Percentiles rank a stretch among this genome's conserved stretches.
Evolutionary conservation across 2,888 invertebrate species (phyloP).

Genomic region (Caenorhabditis plicata): DNA sequence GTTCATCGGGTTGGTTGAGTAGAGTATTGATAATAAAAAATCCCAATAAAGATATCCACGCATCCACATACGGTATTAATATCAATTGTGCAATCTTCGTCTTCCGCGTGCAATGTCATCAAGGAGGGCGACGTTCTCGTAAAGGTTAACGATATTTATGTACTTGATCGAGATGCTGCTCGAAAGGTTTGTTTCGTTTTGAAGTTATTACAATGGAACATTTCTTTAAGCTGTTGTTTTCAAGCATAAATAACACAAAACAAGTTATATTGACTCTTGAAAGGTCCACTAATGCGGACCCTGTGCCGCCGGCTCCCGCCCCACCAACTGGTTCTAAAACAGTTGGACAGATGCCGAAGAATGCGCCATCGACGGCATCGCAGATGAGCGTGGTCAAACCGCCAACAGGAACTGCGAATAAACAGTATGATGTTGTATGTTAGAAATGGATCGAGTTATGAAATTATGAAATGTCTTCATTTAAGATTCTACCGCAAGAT

Average conservation of each 20-base stretch:
- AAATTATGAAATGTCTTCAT: too few relatives aligned
- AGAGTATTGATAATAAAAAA: too few relatives aligned
- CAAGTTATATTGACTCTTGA: constrained; percentile 43
- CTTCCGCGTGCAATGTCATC: constrained; percentile 35
- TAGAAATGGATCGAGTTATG: too few relatives aligned
- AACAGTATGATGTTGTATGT: constrained; percentile 27
- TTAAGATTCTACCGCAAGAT: constrained; percentile 39
- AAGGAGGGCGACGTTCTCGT: constrained; percentile 45
- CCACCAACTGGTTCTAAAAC: constrained; percentile 20
- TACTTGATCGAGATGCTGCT: constrained; percentile 40
- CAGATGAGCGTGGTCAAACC: too few relatives aligned
- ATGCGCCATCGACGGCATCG: too few relatives aligned
- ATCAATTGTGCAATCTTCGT: constrained; percentile 46
- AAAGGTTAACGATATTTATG: constrained; percentile 43
- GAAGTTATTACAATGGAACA: too few relatives aligned
- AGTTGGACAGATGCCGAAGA: too few relatives aligned
- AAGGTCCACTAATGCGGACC: constrained; percentile 21
- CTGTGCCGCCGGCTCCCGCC: constrained; percentile 23
- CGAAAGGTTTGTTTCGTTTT: too few relatives aligned
- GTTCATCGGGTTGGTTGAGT: constrained; percentile 49
- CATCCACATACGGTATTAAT: constrained; percentile 38
- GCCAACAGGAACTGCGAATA: constrained; percentile 21
- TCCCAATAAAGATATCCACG: constrained; percentile 29
- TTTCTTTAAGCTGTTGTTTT: constrained; percentile 34
- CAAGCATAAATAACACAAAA: constrained; percentile 42